Evolutionary conservation across 1,140 invertebrate species (phyloP), one percentile per base, ranked within the genome.

Genomic region (Monomorium pharaonis): DNA sequence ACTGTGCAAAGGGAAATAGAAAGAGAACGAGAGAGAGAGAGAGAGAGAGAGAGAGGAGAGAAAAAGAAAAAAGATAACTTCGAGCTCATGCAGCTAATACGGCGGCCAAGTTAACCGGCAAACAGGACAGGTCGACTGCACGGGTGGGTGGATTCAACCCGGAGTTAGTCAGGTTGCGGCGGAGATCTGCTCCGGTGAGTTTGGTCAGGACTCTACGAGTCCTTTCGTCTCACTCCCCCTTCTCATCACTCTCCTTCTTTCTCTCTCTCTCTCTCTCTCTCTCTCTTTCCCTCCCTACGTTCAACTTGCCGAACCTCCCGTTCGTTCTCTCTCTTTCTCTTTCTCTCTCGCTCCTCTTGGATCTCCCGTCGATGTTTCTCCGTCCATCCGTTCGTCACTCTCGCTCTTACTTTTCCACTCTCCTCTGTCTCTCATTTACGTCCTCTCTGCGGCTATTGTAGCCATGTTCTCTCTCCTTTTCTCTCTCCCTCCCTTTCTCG

Each of bases 181-280:
- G 86, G 86, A 88, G 84, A 88, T 88, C 75, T 88, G 86, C 86
- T 88, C 85, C 86, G 84, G 63, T 88, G 86, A 80, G 75, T 81
- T 81, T 72, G 78, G 78, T 87, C 85, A 70, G 86, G 70, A 65
- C 84, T 85, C 72, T 62, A 60, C 37, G 77, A 69, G 49, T 81
- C 51, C 37, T 81, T 81, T 51, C 65, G 65, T 84, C 58, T 81
- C 78, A 18, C 65, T 56, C 21, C 21, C 24, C n/a, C 14, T 63
- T n/a, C 18, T 30, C 49, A 18, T 81, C 30, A 30, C n/a, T 72
- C 47, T 33, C 21, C 37, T 12, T 60, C 47, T 44, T 33, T 44
- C 14, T 47, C 24, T 49, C 3, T 54, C 24, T 30, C 58, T 14
- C 27, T n/a, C n/a, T 24, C 33, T n/a, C 21, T 18, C n/a, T 33